Evolutionary conservation across 2,113 vertebrate species (phyloP).

Genomic region (Clarias batrachus): DNA sequence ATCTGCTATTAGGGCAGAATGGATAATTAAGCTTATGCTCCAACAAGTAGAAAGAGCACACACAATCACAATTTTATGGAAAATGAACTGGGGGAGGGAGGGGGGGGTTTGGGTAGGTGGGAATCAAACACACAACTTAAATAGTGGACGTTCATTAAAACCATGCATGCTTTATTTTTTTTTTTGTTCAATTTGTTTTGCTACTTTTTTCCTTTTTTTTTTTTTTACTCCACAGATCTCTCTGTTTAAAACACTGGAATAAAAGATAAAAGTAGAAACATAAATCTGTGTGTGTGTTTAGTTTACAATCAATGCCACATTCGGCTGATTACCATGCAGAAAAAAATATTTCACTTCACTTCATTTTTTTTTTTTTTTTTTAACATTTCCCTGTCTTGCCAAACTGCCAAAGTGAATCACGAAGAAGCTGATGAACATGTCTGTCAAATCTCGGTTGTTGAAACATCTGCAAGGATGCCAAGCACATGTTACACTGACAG

Average conservation of each 20-base stretch:
- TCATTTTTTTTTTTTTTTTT: conserved; percentile 23
- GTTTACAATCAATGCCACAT: conserved; percentile 28
- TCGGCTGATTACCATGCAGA: conserved; percentile 27
- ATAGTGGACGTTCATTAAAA: conserved; percentile 40
- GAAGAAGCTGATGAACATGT: conserved; percentile 36
- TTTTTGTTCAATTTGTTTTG: neutral
- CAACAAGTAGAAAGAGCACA: conserved; percentile 31
- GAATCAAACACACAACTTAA: neutral
- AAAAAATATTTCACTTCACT: neutral
- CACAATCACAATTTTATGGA: conserved; percentile 36
- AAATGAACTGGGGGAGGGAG: conserved; percentile 17
- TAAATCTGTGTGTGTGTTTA: conserved; percentile 1
- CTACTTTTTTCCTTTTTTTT: neutral
- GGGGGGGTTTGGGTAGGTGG: no score
- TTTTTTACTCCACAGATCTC: conserved; percentile 4
- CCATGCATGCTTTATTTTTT: conserved; percentile 7
- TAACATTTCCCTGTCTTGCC: conserved; percentile 10
- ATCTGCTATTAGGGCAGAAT: conserved; percentile 48
- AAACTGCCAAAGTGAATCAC: conserved; percentile 33
- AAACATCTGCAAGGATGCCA: conserved; percentile 50
- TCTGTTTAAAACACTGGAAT: conserved; percentile 27
- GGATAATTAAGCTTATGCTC: conserved; percentile 44
- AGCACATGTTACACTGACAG: conserved; percentile 50
- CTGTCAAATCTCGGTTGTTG: conserved; percentile 36
- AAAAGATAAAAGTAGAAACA: conserved; percentile 22